Evolutionary conservation across 2,888 invertebrate species (phyloP).

Genomic region (Lycophotia porphyrea): DNA sequence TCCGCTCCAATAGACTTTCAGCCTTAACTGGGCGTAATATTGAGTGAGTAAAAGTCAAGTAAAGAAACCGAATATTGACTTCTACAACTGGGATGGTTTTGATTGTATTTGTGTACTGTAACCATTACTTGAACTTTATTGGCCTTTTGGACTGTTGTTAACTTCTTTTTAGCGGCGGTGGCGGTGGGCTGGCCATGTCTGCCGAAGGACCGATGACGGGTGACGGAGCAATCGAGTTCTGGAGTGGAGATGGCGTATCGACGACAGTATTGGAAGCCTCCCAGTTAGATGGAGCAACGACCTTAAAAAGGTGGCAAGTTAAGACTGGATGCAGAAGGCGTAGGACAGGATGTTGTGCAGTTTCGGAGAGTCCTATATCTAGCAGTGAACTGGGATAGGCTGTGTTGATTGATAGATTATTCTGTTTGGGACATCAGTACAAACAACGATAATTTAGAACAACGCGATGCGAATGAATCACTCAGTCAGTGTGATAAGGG

Average conservation of each 20-base stretch:
- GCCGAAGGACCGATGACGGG: background rate
- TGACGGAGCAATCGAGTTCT: background rate
- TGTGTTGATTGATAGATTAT: background rate
- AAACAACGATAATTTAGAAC: background rate
- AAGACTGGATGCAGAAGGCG: background rate
- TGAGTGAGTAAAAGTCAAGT: conserved; percentile 40
- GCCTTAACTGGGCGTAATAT: conserved; percentile 25
- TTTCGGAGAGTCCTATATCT: background rate
- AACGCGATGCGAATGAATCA: conserved; percentile 18
- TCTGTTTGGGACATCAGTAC: background rate
- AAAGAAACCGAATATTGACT: conserved; percentile 36
- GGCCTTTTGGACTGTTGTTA: background rate
- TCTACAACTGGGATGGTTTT: conserved; percentile 14
- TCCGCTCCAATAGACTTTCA: background rate
- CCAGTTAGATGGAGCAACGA: background rate
- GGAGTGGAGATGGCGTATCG: background rate
- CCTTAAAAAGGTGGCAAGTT: background rate
- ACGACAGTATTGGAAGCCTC: background rate
- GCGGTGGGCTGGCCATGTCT: background rate
- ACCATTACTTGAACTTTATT: background rate
- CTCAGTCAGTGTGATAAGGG: conserved; percentile 33
- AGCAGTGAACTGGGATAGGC: background rate
- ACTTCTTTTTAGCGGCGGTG: too few relatives aligned
- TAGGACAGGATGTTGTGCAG: background rate
- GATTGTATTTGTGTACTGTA: conserved; percentile 9